Percentiles rank a stretch among this genome's conserved stretches.
Conservation (phyloP, 2,113 vertebrate species). For the Macrotus californicus region DNA sequence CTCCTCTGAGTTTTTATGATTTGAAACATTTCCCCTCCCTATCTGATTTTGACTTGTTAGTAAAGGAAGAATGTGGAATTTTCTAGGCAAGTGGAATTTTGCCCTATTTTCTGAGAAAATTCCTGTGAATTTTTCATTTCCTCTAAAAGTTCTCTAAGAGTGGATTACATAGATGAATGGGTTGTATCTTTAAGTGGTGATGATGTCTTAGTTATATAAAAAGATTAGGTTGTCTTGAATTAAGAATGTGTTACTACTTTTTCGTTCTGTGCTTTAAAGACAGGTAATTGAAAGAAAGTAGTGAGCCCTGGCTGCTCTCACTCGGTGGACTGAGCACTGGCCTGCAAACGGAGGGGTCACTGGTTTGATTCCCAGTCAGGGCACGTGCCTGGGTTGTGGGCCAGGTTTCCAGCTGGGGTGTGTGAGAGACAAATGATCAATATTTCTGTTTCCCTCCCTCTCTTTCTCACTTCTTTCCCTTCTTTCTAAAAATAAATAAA, state of each 20-base stretch:
- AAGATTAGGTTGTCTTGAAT: not conserved
- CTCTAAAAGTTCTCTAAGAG: not conserved
- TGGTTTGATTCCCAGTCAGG: no score
- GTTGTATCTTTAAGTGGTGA: not conserved
- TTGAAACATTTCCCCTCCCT: not conserved
- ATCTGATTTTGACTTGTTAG: constrained; percentile 17
- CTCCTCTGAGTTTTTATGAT: not conserved
- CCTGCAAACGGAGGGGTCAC: no score
- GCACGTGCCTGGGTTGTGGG: no score
- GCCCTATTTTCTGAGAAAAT: not conserved
- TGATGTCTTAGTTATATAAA: not conserved
- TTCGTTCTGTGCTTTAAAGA: not conserved
- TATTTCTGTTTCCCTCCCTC: no score
- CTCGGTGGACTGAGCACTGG: no score
- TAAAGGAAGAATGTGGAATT: not conserved
- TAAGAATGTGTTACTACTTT: not conserved
- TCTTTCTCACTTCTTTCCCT: no score
- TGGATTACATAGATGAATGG: not conserved
- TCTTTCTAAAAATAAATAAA: no score
- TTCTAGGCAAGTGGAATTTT: not conserved
- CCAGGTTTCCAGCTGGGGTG: no score
- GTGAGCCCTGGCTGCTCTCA: no score
- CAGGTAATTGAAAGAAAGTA: not conserved
- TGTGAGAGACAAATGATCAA: no score
- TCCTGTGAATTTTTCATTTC: not conserved